Evolutionary conservation across 2,797 vertebrate species (phyloP).

Genomic region (Rhyacichthys aspro): DNA sequence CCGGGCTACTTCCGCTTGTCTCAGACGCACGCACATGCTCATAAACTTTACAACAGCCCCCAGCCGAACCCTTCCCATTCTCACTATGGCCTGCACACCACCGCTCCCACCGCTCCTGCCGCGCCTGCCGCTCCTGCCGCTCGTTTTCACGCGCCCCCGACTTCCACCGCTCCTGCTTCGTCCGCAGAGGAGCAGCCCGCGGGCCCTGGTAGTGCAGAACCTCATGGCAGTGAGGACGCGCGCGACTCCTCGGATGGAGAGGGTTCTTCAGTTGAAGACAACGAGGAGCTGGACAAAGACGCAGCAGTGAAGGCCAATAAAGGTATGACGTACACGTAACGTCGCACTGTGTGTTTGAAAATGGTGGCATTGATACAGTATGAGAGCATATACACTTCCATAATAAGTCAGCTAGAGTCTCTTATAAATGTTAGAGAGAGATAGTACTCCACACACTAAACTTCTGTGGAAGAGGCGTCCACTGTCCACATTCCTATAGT

Average conservation of each 20-base stretch:
- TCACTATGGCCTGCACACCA: conserved; percentile 78
- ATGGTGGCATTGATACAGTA: background rate
- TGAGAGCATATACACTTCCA: background rate
- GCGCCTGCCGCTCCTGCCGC: conserved; percentile 80
- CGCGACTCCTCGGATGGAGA: conserved; percentile 89
- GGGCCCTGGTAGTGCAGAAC: conserved; percentile 57
- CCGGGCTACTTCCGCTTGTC: conserved; percentile 99
- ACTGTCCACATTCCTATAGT: too few species aligned
- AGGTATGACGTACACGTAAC: conserved; percentile 80
- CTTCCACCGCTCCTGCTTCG: conserved; percentile 72
- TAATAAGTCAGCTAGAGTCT: too few species aligned
- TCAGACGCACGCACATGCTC: conserved; percentile 92
- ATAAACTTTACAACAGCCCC: conserved; percentile 89
- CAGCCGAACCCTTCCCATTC: conserved; percentile 87
- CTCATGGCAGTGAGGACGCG: conserved; percentile 84
- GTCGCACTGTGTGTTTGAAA: background rate
- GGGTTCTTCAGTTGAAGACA: conserved; percentile 87
- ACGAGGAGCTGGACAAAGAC: conserved; percentile 86
- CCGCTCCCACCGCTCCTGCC: conserved; percentile 67
- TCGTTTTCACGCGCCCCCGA: conserved; percentile 87
- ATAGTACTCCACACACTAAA: too few species aligned
- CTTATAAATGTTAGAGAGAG: too few species aligned
- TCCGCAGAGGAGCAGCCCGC: conserved; percentile 81
- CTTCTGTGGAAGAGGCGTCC: too few species aligned
- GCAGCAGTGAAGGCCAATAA: conserved; percentile 85